These are phyloP conservation scores for Microcebus murinus DNA, from an alignment of 2,113 vertebrate genomes.

Conservation along the genomic window DNA sequence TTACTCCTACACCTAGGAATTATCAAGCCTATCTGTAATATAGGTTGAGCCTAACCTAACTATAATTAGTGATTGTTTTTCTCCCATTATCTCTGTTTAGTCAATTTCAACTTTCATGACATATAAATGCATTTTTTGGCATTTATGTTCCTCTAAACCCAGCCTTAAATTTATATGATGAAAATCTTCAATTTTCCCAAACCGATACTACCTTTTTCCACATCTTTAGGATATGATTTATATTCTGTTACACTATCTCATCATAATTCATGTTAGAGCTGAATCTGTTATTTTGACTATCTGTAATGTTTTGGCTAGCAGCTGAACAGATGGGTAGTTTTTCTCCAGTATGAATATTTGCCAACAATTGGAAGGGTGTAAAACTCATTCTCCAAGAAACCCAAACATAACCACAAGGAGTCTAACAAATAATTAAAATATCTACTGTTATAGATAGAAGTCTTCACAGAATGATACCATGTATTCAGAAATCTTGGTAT, in stretches of 20 bases:
- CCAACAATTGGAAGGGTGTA: slow-evolving; percentile 79
- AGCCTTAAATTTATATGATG: not conserved
- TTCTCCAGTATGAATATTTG: slow-evolving; percentile 74
- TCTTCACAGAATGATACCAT: not conserved
- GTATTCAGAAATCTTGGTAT: not conserved
- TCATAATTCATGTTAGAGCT: not conserved
- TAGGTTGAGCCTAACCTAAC: not conserved
- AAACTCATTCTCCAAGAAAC: slow-evolving; percentile 71
- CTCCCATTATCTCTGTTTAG: not conserved
- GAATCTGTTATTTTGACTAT: slow-evolving; percentile 66
- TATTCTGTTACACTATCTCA: not conserved
- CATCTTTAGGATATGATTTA: not conserved
- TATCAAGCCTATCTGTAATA: not conserved
- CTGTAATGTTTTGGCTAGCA: slow-evolving; percentile 56
- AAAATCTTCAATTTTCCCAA: slow-evolving; percentile 22
- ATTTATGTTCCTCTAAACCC: not conserved
- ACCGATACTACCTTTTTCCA: not conserved
- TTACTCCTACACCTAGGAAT: rapidly evolving
- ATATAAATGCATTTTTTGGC: not conserved
- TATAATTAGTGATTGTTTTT: not conserved
- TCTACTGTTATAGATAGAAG: not conserved
- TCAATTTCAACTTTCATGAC: not conserved
- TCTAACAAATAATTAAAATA: slow-evolving; percentile 63
- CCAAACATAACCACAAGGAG: slow-evolving; percentile 69
- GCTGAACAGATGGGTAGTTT: slow-evolving; percentile 73